These are phyloP conservation scores for Semicossyphus pulcher DNA, from an alignment of 2,113 vertebrate species.

Conservation along the genomic window DNA sequence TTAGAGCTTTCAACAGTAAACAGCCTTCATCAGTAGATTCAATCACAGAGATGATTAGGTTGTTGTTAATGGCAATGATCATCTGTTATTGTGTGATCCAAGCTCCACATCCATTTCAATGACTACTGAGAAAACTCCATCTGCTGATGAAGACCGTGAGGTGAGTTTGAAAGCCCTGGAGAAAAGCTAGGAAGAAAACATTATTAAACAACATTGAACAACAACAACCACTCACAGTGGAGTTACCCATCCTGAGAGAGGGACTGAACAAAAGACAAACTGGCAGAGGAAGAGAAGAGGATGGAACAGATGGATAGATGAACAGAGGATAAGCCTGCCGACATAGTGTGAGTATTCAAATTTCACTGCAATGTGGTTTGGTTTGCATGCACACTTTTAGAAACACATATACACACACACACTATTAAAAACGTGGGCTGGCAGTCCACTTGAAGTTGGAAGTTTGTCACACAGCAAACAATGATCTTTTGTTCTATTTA, in stretches of 20 bases:
- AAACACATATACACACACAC: constrained; percentile 1
- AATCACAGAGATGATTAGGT: too few relatives aligned
- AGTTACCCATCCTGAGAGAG: background rate
- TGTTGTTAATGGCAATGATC: background rate
- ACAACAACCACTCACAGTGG: background rate
- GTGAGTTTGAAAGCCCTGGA: background rate
- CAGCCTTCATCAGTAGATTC: background rate
- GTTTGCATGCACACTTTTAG: background rate
- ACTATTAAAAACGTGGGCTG: background rate
- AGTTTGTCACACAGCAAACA: constrained; percentile 55
- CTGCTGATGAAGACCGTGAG: background rate
- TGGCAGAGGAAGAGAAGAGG: constrained; percentile 4
- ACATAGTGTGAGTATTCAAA: constrained; percentile 16
- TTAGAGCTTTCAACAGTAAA: background rate
- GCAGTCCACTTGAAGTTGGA: constrained; percentile 46
- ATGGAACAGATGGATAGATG: background rate
- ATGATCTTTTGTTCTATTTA: constrained; percentile 67
- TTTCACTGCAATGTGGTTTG: background rate
- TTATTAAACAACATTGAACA: background rate
- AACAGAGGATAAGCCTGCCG: constrained; percentile 13
- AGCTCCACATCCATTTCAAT: too few relatives aligned
- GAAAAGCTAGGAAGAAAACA: background rate
- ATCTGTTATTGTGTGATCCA: too few relatives aligned
- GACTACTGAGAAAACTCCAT: background rate
- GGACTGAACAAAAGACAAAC: background rate